Conservation (phyloP, 2,797 vertebrate species). For the Lacerta viridis region DNA sequence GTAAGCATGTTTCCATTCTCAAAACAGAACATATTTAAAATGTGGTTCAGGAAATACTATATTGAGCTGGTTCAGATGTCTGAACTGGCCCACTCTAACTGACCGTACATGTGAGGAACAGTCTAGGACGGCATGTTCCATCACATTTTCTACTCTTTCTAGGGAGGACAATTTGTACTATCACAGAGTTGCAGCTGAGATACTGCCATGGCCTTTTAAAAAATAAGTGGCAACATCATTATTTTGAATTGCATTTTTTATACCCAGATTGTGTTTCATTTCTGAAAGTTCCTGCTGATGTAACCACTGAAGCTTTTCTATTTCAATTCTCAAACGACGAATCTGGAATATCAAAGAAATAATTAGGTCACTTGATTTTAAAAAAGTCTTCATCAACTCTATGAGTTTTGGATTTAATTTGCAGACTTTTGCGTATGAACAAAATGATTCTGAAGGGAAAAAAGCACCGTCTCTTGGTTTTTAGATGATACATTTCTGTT, state of each 20-base stretch:
- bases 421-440: neutral
- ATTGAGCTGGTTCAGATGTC: neutral
- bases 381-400: neutral
- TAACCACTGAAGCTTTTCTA: constrained; percentile 97
- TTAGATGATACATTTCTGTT: neutral
- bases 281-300: constrained; percentile 97
- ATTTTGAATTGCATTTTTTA: constrained; percentile 42
- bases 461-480: neutral
- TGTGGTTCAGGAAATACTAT: neutral
- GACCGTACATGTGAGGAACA: neutral
- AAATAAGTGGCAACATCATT: constrained; percentile 15
- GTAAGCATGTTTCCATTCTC: neutral
- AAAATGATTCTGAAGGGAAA: neutral
- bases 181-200: neutral
- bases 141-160: neutral
- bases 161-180: neutral
- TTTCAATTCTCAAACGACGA: constrained; percentile 95
- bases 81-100: neutral
- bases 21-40: neutral
- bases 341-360: constrained; percentile 82
- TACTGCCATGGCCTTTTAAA: neutral
- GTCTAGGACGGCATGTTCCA: accelerated
- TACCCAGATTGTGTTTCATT: constrained; percentile 98
- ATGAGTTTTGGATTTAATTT: neutral
- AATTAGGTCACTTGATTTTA: neutral